phyloP scores from a whole-genome alignment of 2,113 vertebrate genomes.

The Dinomys branickii region DNA sequence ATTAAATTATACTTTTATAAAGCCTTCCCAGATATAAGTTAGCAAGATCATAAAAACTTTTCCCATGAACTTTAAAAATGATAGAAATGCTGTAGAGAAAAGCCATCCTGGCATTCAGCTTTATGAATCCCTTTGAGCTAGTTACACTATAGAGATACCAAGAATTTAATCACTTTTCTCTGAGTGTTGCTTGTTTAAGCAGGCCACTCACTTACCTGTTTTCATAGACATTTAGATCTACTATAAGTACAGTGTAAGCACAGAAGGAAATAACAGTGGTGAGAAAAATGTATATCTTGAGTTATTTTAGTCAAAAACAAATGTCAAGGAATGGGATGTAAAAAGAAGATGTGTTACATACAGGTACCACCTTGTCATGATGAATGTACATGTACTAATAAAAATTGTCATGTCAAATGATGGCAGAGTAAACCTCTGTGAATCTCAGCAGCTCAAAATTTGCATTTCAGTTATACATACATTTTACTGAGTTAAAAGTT shows the following conservation, averaged over 20 bases:
- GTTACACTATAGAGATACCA: neutral
- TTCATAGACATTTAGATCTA: conserved; percentile 29
- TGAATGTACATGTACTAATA: neutral
- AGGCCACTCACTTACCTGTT: neutral
- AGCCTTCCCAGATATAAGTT: neutral
- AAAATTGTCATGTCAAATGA: neutral
- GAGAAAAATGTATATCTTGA: neutral
- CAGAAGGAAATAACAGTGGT: conserved; percentile 36
- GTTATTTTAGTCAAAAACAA: conserved; percentile 34
- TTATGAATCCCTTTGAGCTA: neutral
- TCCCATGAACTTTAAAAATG: neutral
- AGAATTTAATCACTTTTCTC: conserved; percentile 35
- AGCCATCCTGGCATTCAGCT: conserved; percentile 5
- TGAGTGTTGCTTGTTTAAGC: neutral
- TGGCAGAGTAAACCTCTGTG: neutral
- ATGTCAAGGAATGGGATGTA: neutral
- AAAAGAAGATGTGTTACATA: neutral
- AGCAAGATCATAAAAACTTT: conserved; percentile 39
- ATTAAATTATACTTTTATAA: conserved; percentile 4
- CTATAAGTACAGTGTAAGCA: conserved; percentile 3
- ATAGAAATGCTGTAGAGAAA: neutral
- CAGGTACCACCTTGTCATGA: neutral
- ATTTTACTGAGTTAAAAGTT: conserved; percentile 36
- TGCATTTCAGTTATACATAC: neutral
- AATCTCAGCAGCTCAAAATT: conserved; percentile 37